phyloP scores from a whole-genome alignment of 2,113 vertebrate genomes.

The Psilopsiagon aurifrons region DNA sequence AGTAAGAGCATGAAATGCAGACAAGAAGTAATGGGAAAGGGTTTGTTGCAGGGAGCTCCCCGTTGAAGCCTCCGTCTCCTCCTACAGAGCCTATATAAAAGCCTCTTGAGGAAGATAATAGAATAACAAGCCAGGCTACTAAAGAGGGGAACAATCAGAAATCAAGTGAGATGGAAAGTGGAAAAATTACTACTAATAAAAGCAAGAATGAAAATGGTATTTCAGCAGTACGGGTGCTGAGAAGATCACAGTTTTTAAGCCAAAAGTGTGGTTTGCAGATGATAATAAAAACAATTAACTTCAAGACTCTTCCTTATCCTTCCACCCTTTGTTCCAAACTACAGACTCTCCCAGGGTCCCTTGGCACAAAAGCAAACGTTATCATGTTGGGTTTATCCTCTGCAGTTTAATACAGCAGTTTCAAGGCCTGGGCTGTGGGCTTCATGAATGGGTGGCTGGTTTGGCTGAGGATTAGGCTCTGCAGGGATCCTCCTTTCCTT shows the following conservation, averaged over 20 bases:
- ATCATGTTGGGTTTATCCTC: background rate
- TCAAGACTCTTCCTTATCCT: background rate
- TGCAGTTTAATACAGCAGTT: background rate
- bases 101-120: constrained; percentile 16
- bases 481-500: background rate
- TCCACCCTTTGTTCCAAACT: background rate
- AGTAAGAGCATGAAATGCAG: background rate
- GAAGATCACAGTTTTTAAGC: background rate
- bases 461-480: background rate
- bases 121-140: constrained; percentile 9
- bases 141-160: constrained; percentile 21
- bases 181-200: constrained; percentile 16
- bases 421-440: background rate
- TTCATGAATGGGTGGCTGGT: background rate
- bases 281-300: constrained; percentile 36
- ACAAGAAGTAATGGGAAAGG: constrained; percentile 15
- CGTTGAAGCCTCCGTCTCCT: constrained; percentile 19
- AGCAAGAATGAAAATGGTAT: constrained; percentile 21
- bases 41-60: background rate
- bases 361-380: constrained; percentile 23
- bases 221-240: background rate
- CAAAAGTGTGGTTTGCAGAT: background rate
- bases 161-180: constrained; percentile 2
- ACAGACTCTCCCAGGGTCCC: background rate
- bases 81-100: constrained; percentile 28